Evolutionary conservation across 2,113 vertebrate genomes (phyloP), one percentile per base, ranked within the genome.

Genomic region (Hylia prasina): DNA sequence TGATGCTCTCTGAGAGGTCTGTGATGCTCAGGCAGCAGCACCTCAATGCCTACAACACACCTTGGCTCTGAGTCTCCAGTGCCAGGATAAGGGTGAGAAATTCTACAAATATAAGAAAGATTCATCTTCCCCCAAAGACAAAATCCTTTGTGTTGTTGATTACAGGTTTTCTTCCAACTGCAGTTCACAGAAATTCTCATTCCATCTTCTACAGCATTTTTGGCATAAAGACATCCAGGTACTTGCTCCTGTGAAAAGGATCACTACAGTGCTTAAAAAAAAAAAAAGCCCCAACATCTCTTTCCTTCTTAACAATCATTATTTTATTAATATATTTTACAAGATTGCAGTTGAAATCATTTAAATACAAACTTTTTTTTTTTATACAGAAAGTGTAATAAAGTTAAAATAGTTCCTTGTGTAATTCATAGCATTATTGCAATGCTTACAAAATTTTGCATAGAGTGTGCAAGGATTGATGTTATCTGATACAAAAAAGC

Each of bases 261-360:
- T 69, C 60, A 16, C 33, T n/a, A 7, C 28, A 48, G 48, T 48
- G 48, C 82, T 45, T 19, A 56, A 37, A 58, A 31, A 61, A 27
- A 79, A 70, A 68, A 70, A 77, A 91, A 79, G 14, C 2, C 35
- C 79, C 66, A 89, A 90, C 80, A 79, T 48, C 72, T 82, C 92
- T 85, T 95, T 86, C 93, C 95, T 97, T 97, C 96, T 97, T 97
- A 98, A 97, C 98, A 98, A 98, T 98, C 98, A 97, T 98, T 99
- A 97, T 98, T 98, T 99, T 99, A 99, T 99, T 99, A 98, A 98
- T 98, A 98, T 98, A 98, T 98, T 98, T 98, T 98, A 98, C 98
- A 98, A 98, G 98, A 98, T 98, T 98, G 98, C 97, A 98, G 94
- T 98, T 97, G 98, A 98, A 98, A 98, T 99, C 98, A 99, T 98